A percentile compares a stretch with the other conserved stretches of the same genome.
Evolutionary conservation across 2,113 vertebrate species (phyloP).

Genomic region (Ctenomys sociabilis): DNA sequence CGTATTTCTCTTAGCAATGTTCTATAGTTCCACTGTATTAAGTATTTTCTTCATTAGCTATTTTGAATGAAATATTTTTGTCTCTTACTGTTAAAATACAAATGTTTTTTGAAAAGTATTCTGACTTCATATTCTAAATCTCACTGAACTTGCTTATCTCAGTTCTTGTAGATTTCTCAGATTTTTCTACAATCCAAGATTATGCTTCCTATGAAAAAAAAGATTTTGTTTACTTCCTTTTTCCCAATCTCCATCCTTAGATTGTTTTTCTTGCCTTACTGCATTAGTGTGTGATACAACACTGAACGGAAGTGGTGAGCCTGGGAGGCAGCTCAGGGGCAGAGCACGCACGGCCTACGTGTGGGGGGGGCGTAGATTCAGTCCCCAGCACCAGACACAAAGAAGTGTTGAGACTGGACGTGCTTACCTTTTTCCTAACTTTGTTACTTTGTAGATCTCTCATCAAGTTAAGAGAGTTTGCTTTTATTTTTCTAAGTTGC

Average conservation of each 20-base stretch:
- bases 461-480: background rate
- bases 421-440: background rate
- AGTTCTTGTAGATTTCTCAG: background rate
- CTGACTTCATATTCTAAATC: background rate
- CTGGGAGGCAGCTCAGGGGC: background rate
- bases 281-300: background rate
- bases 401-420: background rate
- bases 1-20: background rate
- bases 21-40: background rate
- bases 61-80: background rate
- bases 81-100: background rate
- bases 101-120: background rate
- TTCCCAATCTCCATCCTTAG: background rate
- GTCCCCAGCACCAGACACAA: background rate
- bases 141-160: background rate
- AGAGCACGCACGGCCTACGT: too few relatives aligned
- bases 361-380: background rate
- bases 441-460: background rate
- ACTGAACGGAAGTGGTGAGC: background rate
- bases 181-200: background rate
- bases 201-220: background rate
- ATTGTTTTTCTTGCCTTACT: background rate
- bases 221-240: background rate
- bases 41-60: background rate
- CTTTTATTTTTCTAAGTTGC: background rate